Evolutionary conservation across 2,797 vertebrate species (phyloP).

Genomic region (Mastacembelus armatus): DNA sequence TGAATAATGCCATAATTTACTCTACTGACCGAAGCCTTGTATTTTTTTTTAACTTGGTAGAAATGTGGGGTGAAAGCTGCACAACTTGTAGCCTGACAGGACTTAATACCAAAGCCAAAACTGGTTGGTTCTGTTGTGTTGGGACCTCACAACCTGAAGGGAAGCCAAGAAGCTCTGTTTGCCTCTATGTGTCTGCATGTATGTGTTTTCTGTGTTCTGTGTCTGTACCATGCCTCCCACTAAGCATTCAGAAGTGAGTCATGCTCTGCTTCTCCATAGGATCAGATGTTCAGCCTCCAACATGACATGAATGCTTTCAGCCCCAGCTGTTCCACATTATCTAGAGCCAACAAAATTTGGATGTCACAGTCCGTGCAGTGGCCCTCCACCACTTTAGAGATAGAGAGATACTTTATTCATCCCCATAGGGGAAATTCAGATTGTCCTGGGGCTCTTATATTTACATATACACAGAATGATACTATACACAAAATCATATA

Average conservation of each 20-base stretch:
- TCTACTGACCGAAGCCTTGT: conserved; percentile 24
- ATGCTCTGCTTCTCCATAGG: conserved; percentile 58
- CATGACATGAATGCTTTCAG: conserved; percentile 61
- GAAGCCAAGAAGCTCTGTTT: conserved; percentile 29
- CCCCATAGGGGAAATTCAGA: too few species aligned
- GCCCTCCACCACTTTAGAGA: conserved; percentile 22
- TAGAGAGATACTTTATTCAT: too few species aligned
- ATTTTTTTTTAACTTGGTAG: conserved; percentile 37
- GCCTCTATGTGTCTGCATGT: conserved; percentile 1
- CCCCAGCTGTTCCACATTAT: conserved; percentile 66
- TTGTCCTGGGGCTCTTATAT: too few species aligned
- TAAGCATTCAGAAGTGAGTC: conserved; percentile 67
- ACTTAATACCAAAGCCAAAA: conserved; percentile 36
- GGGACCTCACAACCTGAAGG: conserved; percentile 33
- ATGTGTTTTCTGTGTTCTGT: conserved; percentile 54
- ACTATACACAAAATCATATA: too few species aligned
- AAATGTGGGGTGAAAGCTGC: conserved; percentile 25
- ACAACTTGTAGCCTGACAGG: conserved; percentile 45
- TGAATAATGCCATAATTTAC: conserved; percentile 24
- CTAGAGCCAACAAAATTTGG: conserved; percentile 20
- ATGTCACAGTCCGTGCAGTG: conserved; percentile 18
- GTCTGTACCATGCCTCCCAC: conserved; percentile 34
- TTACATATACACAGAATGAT: too few species aligned
- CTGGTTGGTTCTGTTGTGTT: conserved; percentile 44
- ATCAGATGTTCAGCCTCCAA: conserved; percentile 66